Evolutionary conservation across 1,140 invertebrate species (phyloP), one percentile per base, ranked within the genome.

Genomic region (Scaptomyza pallida): DNA sequence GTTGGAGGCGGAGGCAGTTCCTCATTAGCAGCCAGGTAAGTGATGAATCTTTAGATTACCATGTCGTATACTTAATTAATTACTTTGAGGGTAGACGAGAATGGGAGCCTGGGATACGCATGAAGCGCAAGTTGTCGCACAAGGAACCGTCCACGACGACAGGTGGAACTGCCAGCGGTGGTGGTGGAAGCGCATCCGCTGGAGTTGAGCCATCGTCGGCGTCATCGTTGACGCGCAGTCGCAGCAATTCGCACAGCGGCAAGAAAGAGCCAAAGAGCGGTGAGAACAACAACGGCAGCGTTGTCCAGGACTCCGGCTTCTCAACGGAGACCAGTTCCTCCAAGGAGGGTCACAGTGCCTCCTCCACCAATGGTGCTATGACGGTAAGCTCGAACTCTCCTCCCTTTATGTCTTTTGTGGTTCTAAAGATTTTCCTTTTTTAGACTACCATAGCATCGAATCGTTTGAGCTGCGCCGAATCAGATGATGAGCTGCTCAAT

Each of bases 281-380:
- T 90, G 64, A 93, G 93, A 90, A 90, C 70, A 90, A 90, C 69
- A 90, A 89, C 76, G 94, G 94, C 54, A 94, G 91, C 63, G 94
- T 95, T 45, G 95, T 97, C 8, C 96, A 96, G 89, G 96, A 97
- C 90, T 96, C 95, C 10, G 96, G 96, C 26, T 97, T 97, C 92
- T 96, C 95, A 90, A 96, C 96, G 44, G 96, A 96, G 90, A 96
- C 95, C 9, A 95, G 94, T 13, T 96, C 95, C 70, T 94, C 94
- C 63, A 96, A 96, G 89, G 95, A 96, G 82, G 94, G 94, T 35
- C 94, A 94, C 85, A 95, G 95, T 78, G 89, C 74, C 72, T 89
- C 90, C 64, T 91, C 90, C 60, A 91, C 91, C 64, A 91, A 90
- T 44, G 90, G 91, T 89, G 89, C 89, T 79, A 78, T 92, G 68